Evolutionary conservation across 2,888 invertebrate species (phyloP).

Genomic region (Chesias legatella): DNA sequence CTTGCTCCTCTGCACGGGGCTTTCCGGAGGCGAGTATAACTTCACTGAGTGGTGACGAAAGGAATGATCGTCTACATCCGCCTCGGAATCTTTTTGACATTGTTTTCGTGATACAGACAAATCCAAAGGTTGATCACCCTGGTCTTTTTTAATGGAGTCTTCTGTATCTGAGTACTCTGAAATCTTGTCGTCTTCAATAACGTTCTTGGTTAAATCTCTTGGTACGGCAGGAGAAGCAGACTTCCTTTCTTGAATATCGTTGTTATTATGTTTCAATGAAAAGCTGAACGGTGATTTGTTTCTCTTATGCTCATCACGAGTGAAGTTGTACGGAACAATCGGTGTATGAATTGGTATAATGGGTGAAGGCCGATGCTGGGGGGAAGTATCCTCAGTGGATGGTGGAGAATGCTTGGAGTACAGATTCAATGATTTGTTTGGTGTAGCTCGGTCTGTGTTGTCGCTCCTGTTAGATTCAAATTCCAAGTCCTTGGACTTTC

Average conservation of each 20-base stretch:
- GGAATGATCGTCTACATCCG: constrained; percentile 63
- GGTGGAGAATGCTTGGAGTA: constrained; percentile 83
- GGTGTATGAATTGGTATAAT: constrained; percentile 77
- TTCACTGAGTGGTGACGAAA: constrained; percentile 66
- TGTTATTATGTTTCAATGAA: constrained; percentile 56
- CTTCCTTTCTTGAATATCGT: constrained; percentile 47
- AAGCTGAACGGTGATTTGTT: constrained; percentile 60
- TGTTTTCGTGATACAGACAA: constrained; percentile 83
- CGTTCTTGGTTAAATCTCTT: constrained; percentile 62
- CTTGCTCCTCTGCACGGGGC: constrained; percentile 59
- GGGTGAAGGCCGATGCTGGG: constrained; percentile 83
- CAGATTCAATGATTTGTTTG: constrained; percentile 69
- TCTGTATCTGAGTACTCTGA: constrained; percentile 62
- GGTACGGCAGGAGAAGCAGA: constrained; percentile 50
- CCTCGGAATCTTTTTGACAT: constrained; percentile 62
- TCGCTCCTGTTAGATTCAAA: constrained; percentile 51
- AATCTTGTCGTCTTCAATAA: constrained; percentile 50
- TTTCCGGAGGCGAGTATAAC: constrained; percentile 72
- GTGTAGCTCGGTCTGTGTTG: constrained; percentile 75
- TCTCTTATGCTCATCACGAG: constrained; percentile 57
- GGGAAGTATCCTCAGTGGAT: constrained; percentile 83
- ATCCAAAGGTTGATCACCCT: constrained; percentile 86
- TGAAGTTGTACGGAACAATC: constrained; percentile 53
- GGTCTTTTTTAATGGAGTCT: constrained; percentile 63
- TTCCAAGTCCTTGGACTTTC: constrained; percentile 58